Base-by-base conservation (phyloP, 2,888 invertebrate species). In the Crossocerus cetratus region DNA sequence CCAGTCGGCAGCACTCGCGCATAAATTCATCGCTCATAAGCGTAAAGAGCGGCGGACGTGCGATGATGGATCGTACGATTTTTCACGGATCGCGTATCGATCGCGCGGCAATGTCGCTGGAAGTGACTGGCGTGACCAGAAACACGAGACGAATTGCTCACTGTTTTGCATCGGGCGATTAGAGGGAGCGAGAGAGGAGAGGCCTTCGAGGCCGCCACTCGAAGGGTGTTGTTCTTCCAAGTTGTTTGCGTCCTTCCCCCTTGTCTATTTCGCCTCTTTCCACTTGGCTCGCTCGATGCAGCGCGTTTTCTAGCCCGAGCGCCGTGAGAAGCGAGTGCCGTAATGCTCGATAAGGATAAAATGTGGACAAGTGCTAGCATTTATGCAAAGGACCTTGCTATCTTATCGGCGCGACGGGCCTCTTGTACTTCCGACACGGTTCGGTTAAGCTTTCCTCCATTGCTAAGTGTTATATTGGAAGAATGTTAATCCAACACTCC, bases 101-200 rank as follows among this genome's bases (percentile, higher is more conserved):
- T 72, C 78, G 72, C 78, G 72, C 45, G 18, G 22, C 3, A 14
- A 45, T 65, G 77, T 69, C 63, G 65, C 62, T 81, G 80, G 78
- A 58, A 78, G 73, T 74, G 82, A 82, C 82, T 75, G 56, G 76
- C 82, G 80, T 82, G 82, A 82, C 82, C 80, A 62, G 68, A 42
- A 67, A 66, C 61, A 54, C 65, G 68, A 66, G 68, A 63, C 78
- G 64, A 65, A 58, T 63, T 61, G 55, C 70, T 77, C 76, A 68
- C 71, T 72, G 59, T 70, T 81, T 76, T 66, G 55, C 67, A 62
- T 72, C 53, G 65, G n/a, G 20, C 32, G 32, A 32, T 32, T 32
- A 32, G 32, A 32, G 32, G 0, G 23, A 32, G 23, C 2, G 54
- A 21, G 32, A 44, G 32, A 22, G n/a, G n/a, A 49, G 64, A 45